These are phyloP conservation scores for Charina bottae DNA, from an alignment of 2,113 vertebrate genomes.

Conservation along the genomic window DNA sequence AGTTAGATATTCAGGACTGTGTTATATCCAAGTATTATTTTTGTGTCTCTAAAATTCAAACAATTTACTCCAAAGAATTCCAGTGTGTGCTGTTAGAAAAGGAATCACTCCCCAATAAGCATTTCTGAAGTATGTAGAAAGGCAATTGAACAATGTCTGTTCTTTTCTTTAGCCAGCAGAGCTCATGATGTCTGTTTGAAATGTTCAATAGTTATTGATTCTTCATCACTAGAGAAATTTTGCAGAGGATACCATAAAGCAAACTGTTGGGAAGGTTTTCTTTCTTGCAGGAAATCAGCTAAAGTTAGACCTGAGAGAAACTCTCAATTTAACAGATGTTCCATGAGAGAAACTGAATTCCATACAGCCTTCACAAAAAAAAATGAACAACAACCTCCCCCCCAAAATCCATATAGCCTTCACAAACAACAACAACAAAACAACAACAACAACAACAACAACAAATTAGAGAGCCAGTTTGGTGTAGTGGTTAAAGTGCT, in stretches of 20 bases:
- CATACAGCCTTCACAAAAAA: background rate
- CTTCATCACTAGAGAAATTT: conserved; percentile 39
- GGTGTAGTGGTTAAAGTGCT: background rate
- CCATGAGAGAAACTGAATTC: background rate
- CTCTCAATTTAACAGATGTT: background rate
- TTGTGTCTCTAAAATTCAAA: background rate
- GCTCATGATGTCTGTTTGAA: conserved; percentile 21
- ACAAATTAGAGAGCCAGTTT: background rate
- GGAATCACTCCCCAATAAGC: background rate
- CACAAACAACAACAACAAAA: background rate
- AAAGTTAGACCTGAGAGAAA: background rate
- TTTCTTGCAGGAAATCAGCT: background rate
- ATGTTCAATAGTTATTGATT: conserved; percentile 34
- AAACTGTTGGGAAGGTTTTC: background rate
- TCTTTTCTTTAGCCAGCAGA: background rate
- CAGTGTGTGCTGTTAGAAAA: background rate
- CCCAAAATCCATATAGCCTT: background rate
- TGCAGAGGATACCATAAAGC: conserved; percentile 30
- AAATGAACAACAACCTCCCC: no score
- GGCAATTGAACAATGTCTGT: conserved; percentile 14
- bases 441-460: background rate
- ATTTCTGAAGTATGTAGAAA: conserved; percentile 10
- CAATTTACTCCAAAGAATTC: background rate
- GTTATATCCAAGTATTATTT: background rate
- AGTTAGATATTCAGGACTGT: background rate